Percentiles rank a stretch among this genome's conserved stretches.
These are phyloP conservation scores for Amblyopsis rosae DNA, from an alignment of 2,113 vertebrate species.

Conservation along the genomic window DNA sequence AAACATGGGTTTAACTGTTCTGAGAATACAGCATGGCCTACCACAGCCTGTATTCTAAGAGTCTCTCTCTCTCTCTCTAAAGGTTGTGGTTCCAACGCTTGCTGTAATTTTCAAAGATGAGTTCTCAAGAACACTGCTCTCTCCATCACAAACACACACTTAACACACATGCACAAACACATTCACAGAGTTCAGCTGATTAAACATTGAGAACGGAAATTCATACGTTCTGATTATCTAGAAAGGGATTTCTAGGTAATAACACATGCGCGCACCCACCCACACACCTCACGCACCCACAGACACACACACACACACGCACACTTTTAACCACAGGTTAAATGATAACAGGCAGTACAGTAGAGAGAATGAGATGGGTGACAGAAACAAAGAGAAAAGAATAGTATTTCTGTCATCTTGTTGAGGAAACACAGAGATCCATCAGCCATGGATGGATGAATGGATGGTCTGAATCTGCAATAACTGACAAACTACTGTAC, in stretches of 20 bases:
- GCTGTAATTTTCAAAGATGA: neutral
- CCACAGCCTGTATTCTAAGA: conserved; percentile 46
- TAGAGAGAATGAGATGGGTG: no score
- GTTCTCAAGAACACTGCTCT: conserved; percentile 25
- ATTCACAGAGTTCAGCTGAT: conserved; percentile 12
- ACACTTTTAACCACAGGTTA: no score
- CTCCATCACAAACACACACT: conserved; percentile 7
- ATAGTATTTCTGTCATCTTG: no score
- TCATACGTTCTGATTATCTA: conserved; percentile 25
- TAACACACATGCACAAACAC: neutral
- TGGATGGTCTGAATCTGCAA: neutral
- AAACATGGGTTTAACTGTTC: conserved; percentile 21
- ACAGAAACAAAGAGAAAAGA: no score
- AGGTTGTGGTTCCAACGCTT: neutral
- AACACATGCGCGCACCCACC: neutral
- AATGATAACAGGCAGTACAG: no score
- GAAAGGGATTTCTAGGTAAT: conserved; percentile 38
- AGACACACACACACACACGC: no score
- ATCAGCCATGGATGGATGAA: neutral
- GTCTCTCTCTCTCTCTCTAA: conserved; percentile 2
- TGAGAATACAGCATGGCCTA: conserved; percentile 40
- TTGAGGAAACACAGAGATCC: no score
- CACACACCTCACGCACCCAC: no score
- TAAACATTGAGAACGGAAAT: conserved; percentile 22
- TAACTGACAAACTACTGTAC: no score